Evolutionary conservation across 1,140 invertebrate genomes (phyloP), one percentile per base, ranked within the genome.

Genomic region (Drosophila grimshawi): DNA sequence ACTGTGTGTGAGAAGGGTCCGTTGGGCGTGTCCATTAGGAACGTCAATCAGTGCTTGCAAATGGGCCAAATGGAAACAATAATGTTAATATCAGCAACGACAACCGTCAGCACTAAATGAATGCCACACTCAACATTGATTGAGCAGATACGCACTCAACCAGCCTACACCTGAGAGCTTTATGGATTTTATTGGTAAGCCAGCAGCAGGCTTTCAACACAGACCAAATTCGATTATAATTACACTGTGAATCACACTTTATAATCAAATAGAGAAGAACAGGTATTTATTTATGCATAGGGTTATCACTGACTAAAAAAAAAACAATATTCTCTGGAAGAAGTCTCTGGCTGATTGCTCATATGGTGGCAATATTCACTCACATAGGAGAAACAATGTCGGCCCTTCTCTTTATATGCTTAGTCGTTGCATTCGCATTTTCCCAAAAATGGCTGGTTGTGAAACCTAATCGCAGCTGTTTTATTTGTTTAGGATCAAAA

Each of bases 21-120:
- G 4, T 5, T 39, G 19, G 66, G 19, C 57, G 52, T 46, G 49
- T 70, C 67, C 48, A 63, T 70, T 70, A 63, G 39, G 33, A 48
- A 41, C 67, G 60, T 55, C 60, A 63, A 70, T 70, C 39, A 68
- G 33, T 37, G 48, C 35, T 51, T 32, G 48, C 66, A 60, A 68
- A 59, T 7, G 51, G 46, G 27, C 11, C 32, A 51, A 30, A 43
- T 43, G 49, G 30, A 7, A 64, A 33, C n/a, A 62, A 41, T 19
- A 32, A 43, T n/a, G 39, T 11, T 7, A 64, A 33, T n/a, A 62
- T 10, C 10, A 8, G 10, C 29, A 63, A n/a, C 7, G 51, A 45
- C 61, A 63, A 32, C 49, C 33, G 8, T 7, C 33, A 62, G n/a
- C 10, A 43, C n/a, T 41, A 27, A 37, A 46, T 55, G 11, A 55